phyloP scores from a whole-genome alignment of 2,113 vertebrate genomes.

The Equus przewalskii region DNA sequence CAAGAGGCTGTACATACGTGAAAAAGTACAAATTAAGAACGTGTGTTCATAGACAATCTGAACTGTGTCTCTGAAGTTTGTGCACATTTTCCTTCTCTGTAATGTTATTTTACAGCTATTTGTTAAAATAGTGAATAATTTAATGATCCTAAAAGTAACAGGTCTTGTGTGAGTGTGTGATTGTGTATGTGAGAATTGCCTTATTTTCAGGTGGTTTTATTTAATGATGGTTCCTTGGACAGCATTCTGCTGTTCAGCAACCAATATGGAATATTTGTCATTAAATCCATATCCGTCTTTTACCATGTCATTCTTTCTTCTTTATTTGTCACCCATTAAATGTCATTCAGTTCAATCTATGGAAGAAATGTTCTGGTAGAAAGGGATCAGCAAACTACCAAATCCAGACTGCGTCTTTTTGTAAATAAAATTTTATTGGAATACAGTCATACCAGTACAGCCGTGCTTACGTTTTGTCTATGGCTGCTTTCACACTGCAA shows the following conservation, averaged over 20 bases:
- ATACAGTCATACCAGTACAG: not conserved
- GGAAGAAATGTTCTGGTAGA: not conserved
- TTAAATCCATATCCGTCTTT: slow-evolving; percentile 75
- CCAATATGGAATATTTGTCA: slow-evolving; percentile 68
- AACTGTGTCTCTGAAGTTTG: slow-evolving; percentile 58
- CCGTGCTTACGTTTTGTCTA: not conserved
- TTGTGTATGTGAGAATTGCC: slow-evolving; percentile 56
- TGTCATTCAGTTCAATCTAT: not conserved
- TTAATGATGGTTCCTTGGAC: slow-evolving; percentile 76
- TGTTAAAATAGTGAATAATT: slow-evolving; percentile 77
- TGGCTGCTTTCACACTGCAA: not conserved
- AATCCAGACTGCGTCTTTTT: not conserved
- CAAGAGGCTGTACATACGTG: slow-evolving; percentile 59
- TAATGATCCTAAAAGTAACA: slow-evolving; percentile 67
- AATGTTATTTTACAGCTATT: slow-evolving; percentile 68
- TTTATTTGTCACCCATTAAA: not conserved
- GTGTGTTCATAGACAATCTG: slow-evolving; percentile 76
- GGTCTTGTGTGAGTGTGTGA: slow-evolving; percentile 52
- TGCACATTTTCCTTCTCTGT: slow-evolving; percentile 58
- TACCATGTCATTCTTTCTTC: not conserved
- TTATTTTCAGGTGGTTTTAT: slow-evolving; percentile 71
- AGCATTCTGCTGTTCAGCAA: slow-evolving; percentile 57
- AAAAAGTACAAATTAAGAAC: slow-evolving; percentile 54
- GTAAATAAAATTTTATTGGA: not conserved
- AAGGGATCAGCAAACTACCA: not conserved